Percentiles rank a stretch among this genome's conserved stretches.
Conservation (phyloP, 2,797 vertebrate species). For the Hipposideros larvatus region DNA sequence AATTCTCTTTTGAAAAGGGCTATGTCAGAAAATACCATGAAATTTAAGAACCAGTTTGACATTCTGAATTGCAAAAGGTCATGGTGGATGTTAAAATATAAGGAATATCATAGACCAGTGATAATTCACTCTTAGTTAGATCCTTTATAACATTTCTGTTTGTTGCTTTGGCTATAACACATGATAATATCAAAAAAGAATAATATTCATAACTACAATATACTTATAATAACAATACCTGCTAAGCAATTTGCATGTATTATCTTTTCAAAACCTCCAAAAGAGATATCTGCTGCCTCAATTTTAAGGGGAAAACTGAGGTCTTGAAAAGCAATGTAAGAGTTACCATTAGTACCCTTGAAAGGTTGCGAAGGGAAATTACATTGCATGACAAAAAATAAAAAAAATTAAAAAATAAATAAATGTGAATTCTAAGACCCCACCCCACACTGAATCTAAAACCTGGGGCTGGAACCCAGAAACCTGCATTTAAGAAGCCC, state of each 20-base stretch:
- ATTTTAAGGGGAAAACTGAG: not conserved
- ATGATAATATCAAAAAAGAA: not conserved
- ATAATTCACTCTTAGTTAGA: not conserved
- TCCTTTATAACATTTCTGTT: not conserved
- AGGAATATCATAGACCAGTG: not conserved
- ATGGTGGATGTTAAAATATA: not conserved
- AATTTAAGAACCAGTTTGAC: conserved; percentile 2
- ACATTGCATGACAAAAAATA: not conserved
- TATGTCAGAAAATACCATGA: conserved; percentile 10
- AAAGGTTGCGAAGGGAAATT: not conserved
- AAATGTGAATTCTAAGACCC: not conserved
- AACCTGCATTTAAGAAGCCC: not conserved
- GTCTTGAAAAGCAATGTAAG: not conserved
- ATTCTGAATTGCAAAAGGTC: not conserved
- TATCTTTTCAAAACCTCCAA: not conserved
- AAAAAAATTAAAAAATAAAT: too few relatives aligned
- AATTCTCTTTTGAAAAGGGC: not conserved
- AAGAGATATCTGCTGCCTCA: not conserved
- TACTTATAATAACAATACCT: not conserved
- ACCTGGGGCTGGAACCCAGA: not conserved
- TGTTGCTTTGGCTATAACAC: not conserved
- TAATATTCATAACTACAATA: not conserved
- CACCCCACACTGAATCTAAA: not conserved
- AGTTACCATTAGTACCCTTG: not conserved
- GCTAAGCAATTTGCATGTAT: not conserved